Conservation (phyloP, 2,113 vertebrate genomes). For the Charadrius vociferus region DNA sequence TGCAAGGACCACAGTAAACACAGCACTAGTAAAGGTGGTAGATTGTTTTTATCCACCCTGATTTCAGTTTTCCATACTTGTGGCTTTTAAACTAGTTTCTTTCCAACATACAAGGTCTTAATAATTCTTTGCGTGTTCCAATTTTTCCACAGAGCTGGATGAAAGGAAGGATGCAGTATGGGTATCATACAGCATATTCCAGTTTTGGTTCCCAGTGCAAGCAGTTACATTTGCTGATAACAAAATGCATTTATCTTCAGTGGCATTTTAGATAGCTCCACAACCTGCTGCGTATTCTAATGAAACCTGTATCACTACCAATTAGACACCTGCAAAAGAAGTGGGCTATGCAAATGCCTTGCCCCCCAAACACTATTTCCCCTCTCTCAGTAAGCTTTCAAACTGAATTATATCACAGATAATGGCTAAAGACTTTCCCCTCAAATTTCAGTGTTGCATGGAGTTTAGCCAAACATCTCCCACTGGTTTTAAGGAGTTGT, state of each 20-base stretch:
- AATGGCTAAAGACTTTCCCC: slow-evolving; percentile 29
- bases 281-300: slow-evolving; percentile 52
- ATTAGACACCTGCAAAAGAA: slow-evolving; percentile 64
- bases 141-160: neutral
- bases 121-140: neutral
- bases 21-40: neutral
- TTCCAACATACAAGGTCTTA: neutral
- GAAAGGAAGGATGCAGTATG: neutral
- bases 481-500: slow-evolving; percentile 24
- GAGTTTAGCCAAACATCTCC: neutral
- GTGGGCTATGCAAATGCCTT: slow-evolving; percentile 45
- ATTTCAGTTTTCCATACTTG: neutral
- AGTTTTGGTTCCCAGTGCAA: neutral
- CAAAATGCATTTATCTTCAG: slow-evolving; percentile 22
- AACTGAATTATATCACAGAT: slow-evolving; percentile 32
- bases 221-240: slow-evolving; percentile 24
- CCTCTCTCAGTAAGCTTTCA: slow-evolving; percentile 57
- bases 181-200: neutral
- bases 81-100: neutral
- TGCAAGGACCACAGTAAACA: neutral
- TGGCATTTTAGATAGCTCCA: slow-evolving; percentile 36
- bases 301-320: slow-evolving; percentile 53
- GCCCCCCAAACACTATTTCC: slow-evolving; percentile 36
- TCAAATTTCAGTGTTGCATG: neutral
- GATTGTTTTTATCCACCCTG: neutral